Percentiles rank a stretch among this genome's conserved stretches.
Evolutionary conservation across 2,797 vertebrate genomes (phyloP).

Genomic region (Lemur catta): DNA sequence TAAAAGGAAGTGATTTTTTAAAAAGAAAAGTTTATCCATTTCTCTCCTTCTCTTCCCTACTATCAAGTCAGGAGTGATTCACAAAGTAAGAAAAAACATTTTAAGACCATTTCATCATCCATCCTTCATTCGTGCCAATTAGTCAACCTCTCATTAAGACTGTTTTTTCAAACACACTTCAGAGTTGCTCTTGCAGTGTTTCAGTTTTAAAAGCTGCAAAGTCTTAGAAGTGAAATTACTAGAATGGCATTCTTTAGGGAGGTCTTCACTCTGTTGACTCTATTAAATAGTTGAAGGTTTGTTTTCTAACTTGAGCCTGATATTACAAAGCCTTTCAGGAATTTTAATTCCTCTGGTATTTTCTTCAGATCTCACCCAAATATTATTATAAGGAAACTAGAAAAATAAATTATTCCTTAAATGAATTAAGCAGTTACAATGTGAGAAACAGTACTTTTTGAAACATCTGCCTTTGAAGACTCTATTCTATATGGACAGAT

Average conservation of each 20-base stretch:
- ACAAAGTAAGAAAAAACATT: not conserved
- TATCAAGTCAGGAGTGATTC: not conserved
- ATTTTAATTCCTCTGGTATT: not conserved
- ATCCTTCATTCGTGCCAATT: not conserved
- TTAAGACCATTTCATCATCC: not conserved
- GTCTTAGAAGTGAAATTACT: not conserved
- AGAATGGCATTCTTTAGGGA: not conserved
- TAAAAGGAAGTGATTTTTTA: not conserved
- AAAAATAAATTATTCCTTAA: not conserved
- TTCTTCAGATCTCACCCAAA: constrained; percentile 18
- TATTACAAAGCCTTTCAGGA: not conserved
- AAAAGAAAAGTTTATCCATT: not conserved
- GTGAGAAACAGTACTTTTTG: not conserved
- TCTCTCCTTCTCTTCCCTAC: not conserved
- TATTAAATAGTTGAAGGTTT: not conserved
- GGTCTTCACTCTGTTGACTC: not conserved
- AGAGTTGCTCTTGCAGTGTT: not conserved
- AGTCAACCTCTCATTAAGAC: not conserved
- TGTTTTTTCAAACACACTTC: not conserved
- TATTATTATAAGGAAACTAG: constrained; percentile 3
- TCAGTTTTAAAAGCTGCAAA: not conserved
- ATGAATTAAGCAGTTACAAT: not conserved
- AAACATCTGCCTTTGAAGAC: not conserved
- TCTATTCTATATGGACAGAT: not conserved
- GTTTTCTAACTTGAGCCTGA: not conserved